Percentiles rank a stretch among this genome's conserved stretches.
phyloP scores from a whole-genome alignment of 2,113 vertebrate species.

The Lophochroa leadbeateri region DNA sequence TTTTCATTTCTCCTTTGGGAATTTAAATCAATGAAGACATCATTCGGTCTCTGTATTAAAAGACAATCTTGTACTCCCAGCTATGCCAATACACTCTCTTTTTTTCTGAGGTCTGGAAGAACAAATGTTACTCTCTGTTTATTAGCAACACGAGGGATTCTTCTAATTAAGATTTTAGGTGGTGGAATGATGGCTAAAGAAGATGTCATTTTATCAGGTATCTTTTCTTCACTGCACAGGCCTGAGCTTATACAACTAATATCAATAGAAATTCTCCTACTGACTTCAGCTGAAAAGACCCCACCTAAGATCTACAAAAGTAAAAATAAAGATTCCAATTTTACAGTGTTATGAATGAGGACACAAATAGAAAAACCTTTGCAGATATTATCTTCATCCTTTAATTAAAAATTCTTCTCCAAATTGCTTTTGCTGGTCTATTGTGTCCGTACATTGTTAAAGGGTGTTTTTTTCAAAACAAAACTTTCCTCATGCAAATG shows the following conservation, averaged over 20 bases:
- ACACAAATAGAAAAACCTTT: not conserved
- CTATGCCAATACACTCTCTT: not conserved
- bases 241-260: not conserved
- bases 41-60: not conserved
- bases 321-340: not conserved
- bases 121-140: not conserved
- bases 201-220: not conserved
- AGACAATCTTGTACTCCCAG: not conserved
- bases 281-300: not conserved
- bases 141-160: not conserved
- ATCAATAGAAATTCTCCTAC: not conserved
- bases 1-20: not conserved
- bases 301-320: fast-evolving
- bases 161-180: not conserved
- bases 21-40: not conserved
- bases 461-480: not conserved
- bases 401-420: not conserved
- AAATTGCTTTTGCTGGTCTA: not conserved
- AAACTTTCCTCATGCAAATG: not conserved
- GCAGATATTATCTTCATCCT: not conserved
- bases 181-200: not conserved
- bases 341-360: not conserved
- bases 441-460: not conserved
- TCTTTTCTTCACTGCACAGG: not conserved
- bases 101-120: not conserved